Evolutionary conservation across 2,888 invertebrate species (phyloP), one percentile per base, ranked within the genome.

Genomic region (Calephelis perditalis): DNA sequence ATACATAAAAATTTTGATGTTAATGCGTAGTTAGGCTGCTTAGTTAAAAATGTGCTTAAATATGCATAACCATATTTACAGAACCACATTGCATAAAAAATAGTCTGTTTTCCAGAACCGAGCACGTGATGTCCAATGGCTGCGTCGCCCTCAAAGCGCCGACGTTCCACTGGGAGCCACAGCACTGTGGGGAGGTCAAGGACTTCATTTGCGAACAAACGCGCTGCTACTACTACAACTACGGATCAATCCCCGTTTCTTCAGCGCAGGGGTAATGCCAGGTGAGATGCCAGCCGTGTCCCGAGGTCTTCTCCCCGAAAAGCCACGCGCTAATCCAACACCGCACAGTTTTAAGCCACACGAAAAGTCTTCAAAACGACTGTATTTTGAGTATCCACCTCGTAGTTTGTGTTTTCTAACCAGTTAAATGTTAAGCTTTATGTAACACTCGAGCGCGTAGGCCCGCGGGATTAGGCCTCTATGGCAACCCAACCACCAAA

Each of bases 201-300:
- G 96, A 96, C 88, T 96, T 96, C 86, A 96, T 96, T 79, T 96
- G 96, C 91, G 96, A 96, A 91, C 96, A 96, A 91, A 96, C 96
- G 67, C 93, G 96, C 78, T 96, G 96, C 91, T 96, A 96, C 88
- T 96, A 96, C 91, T 96, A 96, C 92, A 96, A 96, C 91, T 96
- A 96, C 87, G 96, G 96, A 83, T 96, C 96, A 85, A 96, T 96
- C 92, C 96, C 96, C 84, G 96, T 96, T 79, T 95, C 96, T 83
- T 95, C 96, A 76, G 94, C 95, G 93, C 96, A 96, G 96, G 96
- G 96, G 96, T 96, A 96, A 96, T 96, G 87, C 83, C 91, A 95
- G 94, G 94, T 94, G 94, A 94, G 94, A 91, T 91, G 90, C 90
- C 90, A 90, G 86, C 89, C 82, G 88, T 84, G 86, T 86, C 89